Conservation (phyloP, 2,797 vertebrate species). For the Sebastiscus albofasciatus region DNA sequence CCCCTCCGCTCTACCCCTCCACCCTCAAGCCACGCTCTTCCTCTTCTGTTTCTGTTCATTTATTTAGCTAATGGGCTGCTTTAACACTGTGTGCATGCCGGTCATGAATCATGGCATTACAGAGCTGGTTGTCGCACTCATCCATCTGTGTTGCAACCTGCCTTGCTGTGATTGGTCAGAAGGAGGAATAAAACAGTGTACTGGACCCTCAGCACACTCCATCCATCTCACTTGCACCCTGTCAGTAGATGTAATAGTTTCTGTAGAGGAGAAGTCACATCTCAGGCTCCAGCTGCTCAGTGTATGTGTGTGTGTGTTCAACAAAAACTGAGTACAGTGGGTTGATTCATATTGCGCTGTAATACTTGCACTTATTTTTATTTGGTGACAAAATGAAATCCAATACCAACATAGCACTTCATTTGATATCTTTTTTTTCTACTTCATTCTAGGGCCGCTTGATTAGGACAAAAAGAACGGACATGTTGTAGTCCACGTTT, state of each 20-base stretch:
- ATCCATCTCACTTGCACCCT: conserved; percentile 28
- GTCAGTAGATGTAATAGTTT: conserved; percentile 20
- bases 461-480: too few relatives aligned
- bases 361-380: not conserved
- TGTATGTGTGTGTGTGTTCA: not conserved
- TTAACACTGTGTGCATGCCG: not conserved
- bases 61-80: conserved; percentile 48
- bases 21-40: not conserved
- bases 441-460: too few relatives aligned
- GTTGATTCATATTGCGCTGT: not conserved
- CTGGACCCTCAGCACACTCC: conserved; percentile 1
- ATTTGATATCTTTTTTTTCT: not conserved
- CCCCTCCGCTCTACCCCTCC: not conserved
- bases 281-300: not conserved
- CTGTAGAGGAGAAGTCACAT: not conserved
- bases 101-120: conserved; percentile 28
- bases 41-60: conserved; percentile 5
- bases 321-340: not conserved
- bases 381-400: not conserved
- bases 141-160: conserved; percentile 23
- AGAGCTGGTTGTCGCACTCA: conserved; percentile 26
- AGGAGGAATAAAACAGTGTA: not conserved
- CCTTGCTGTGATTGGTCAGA: not conserved
- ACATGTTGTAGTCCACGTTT: too few relatives aligned
- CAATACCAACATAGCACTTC: not conserved